Base-by-base conservation (phyloP, 2,113 vertebrate genomes). In the Solea senegalensis region DNA sequence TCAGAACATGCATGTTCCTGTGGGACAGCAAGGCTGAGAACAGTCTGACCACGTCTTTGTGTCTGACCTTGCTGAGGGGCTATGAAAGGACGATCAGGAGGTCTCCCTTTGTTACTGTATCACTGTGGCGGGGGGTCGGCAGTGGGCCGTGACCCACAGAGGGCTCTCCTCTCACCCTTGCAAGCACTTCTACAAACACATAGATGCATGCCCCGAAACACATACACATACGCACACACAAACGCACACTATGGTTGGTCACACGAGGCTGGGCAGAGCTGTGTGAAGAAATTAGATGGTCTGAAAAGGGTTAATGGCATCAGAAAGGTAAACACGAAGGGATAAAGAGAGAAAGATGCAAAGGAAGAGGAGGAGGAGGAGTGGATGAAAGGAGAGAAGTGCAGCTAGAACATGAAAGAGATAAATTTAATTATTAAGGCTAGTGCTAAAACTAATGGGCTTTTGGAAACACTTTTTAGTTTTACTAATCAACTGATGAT, bases 41-140 rank as follows among this genome's bases (percentile, higher is more conserved):
- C 69, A 54, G 80, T 66, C 80, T 27, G 83, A 74, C 65, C 84
- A 86, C 71, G 68, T 88, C 88, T 92, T 90, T 91, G 87, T 91
- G 81, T 78, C 77, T 84, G 90, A 89, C 91, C 81, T 89, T 84
- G 85, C 84, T 77, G 61, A 66, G 73, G 62, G 65, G 72, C 65
- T 59, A 78, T 60, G 84, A 88, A 87, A 84, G 72, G 76, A 74
- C 80, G 70, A 83, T 69, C 41, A 11, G 83, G 86, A 85, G 83
- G 74, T 82, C 76, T 57, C 63, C 89, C 72, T 85, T 92, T 93
- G 92, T 93, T 88, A 91, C 87, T 92, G 91, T 93, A 92, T 92
- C 74, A 76, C 76, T 78, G 74, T 80, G 85, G 61, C 61, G 34
- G 52, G 66, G 88, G 91, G 77, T 67, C 15, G 40, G 50, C 9